A percentile compares a stretch with the other conserved stretches of the same genome.
Evolutionary conservation across 2,888 invertebrate genomes (phyloP).

Genomic region (Pammene fasciana): DNA sequence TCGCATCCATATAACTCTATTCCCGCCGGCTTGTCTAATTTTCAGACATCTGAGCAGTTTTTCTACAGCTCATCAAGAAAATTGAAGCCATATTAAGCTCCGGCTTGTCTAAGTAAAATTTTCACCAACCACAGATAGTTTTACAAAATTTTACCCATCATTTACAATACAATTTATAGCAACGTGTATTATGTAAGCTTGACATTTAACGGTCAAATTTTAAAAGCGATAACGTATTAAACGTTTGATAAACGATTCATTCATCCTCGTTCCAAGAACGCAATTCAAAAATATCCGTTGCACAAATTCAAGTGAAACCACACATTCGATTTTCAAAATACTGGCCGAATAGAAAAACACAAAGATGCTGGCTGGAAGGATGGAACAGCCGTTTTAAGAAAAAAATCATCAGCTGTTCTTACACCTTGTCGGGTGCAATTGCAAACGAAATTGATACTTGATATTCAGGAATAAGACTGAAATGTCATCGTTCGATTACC

Average conservation of each 20-base stretch:
- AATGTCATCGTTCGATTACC: background rate
- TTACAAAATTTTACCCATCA: background rate
- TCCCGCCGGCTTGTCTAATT: no score
- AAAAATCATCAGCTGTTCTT: conserved; percentile 41
- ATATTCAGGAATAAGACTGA: conserved; percentile 14
- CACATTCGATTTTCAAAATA: conserved; percentile 22
- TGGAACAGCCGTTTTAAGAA: conserved; percentile 25
- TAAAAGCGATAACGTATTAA: conserved; percentile 7
- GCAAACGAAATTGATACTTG: conserved; percentile 28
- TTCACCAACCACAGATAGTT: no score
- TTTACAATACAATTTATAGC: background rate
- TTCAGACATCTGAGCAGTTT: no score
- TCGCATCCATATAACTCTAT: no score
- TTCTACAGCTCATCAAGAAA: no score
- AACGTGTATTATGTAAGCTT: background rate
- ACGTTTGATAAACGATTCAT: conserved; percentile 30
- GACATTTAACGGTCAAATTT: conserved; percentile 8
- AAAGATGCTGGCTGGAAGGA: conserved; percentile 39
- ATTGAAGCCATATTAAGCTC: no score
- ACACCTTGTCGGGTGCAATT: conserved; percentile 24
- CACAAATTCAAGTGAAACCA: conserved; percentile 35
- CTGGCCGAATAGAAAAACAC: conserved; percentile 36
- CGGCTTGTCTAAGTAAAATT: no score
- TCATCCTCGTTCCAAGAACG: conserved; percentile 27
- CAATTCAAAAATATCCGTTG: conserved; percentile 32